Conservation (phyloP, 37 sponge, comb jelly and placozoan genomes). For the Ephydatia muelleri region DNA sequence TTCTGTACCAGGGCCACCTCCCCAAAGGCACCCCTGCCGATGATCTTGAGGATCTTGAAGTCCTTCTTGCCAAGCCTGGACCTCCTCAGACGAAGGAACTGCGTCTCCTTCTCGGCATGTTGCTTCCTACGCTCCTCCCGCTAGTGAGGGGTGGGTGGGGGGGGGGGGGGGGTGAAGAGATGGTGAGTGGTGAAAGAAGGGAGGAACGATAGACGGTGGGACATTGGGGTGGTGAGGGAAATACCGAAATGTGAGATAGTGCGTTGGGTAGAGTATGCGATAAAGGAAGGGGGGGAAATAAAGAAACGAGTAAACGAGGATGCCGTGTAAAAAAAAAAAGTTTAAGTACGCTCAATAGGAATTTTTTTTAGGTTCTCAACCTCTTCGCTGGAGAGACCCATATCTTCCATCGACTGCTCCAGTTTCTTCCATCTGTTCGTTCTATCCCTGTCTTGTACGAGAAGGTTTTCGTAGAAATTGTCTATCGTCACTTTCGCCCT, state of each 20-base stretch:
- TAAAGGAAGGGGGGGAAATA: background rate
- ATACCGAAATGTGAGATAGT: background rate
- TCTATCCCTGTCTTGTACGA: constrained; percentile 59
- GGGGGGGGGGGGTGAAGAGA: background rate
- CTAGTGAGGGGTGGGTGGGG: constrained; percentile 28
- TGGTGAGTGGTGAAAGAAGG: background rate
- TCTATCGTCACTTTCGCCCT: constrained; percentile 81
- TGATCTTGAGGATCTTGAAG: constrained; percentile 94
- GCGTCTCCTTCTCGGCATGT: constrained; percentile 92
- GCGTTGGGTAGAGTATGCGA: too few relatives aligned
- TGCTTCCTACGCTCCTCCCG: constrained; percentile 74
- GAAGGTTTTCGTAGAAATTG: constrained; percentile 80
- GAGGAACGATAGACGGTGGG: background rate
- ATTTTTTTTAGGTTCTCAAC: constrained; percentile 21
- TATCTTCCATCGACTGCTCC: constrained; percentile 78
- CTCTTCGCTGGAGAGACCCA: constrained; percentile 73
- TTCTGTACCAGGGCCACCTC: constrained; percentile 98
- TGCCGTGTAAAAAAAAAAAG: background rate
- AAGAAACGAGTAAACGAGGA: background rate
- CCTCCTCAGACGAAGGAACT: constrained; percentile 91
- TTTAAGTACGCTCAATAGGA: background rate
- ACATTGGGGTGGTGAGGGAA: background rate
- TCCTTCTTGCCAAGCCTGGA: constrained; percentile 91
- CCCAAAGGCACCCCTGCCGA: constrained; percentile 98
- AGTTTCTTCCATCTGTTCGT: constrained; percentile 73